phyloP scores from a whole-genome alignment of 2,888 invertebrate species.

The Heliconius ethilla region DNA sequence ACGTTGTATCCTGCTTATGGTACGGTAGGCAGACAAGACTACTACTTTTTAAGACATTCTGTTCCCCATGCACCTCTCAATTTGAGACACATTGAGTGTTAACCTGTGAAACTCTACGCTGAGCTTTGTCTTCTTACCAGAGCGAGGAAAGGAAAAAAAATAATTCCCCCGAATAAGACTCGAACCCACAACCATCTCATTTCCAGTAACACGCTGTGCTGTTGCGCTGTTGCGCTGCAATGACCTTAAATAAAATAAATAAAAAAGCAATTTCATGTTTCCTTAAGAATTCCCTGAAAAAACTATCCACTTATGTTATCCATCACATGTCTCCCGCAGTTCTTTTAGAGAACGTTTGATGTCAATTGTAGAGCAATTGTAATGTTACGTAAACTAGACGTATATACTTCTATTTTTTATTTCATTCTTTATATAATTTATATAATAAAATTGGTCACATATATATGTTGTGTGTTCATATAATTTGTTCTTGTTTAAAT shows the following conservation, averaged over 20 bases:
- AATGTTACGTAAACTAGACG: constrained; percentile 3
- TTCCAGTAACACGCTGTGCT: neutral
- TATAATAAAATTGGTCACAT: neutral
- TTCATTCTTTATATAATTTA: neutral
- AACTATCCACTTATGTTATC: constrained; percentile 24
- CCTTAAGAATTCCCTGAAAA: constrained; percentile 1
- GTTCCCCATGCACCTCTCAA: neutral
- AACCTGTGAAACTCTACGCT: neutral
- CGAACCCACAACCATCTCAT: neutral
- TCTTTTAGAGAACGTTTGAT: constrained; percentile 7
- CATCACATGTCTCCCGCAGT: constrained; percentile 14
- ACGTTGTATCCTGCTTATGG: neutral
- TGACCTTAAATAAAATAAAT: neutral
- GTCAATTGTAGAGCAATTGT: constrained; percentile 9
- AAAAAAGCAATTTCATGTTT: constrained; percentile 1
- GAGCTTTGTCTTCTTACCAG: neutral
- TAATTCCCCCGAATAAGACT: neutral
- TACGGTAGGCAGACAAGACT: neutral
- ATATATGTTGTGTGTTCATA: too few species aligned
- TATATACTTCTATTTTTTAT: neutral
- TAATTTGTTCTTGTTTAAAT: too few species aligned
- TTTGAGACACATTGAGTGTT: neutral
- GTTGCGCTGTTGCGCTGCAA: neutral
- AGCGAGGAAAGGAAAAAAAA: neutral
- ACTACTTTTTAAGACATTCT: neutral